These are phyloP conservation scores for Calonectris borealis DNA, from an alignment of 2,113 vertebrate genomes.

Conservation along the genomic window DNA sequence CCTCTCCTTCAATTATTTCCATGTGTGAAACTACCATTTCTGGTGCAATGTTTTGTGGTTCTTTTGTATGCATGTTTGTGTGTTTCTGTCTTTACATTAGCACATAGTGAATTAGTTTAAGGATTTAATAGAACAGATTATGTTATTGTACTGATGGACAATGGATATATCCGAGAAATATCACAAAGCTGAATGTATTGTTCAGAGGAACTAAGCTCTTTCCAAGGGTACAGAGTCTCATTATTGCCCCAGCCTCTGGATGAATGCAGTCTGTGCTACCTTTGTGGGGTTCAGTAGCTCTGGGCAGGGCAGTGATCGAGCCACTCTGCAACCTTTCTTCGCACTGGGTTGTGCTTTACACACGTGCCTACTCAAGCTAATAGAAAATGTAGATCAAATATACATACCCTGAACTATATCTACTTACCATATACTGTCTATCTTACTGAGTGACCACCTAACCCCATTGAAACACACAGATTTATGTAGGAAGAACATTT, in stretches of 20 bases:
- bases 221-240: not conserved
- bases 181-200: not conserved
- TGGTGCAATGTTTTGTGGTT: not conserved
- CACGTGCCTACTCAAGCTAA: not conserved
- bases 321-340: not conserved
- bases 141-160: not conserved
- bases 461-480: not conserved
- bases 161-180: not conserved
- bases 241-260: not conserved
- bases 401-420: not conserved
- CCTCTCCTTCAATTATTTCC: not conserved
- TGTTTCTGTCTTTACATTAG: not conserved
- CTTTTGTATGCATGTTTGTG: not conserved
- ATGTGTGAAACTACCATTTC: not conserved
- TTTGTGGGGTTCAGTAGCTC: not conserved
- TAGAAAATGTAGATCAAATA: not conserved
- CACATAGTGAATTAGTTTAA: not conserved
- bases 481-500: not conserved
- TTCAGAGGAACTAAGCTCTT: not conserved
- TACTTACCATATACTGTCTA: not conserved
- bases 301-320: fast-evolving
- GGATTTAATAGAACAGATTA: not conserved
- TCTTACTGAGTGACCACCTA: not conserved
- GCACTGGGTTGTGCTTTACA: not conserved
- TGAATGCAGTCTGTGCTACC: not conserved